Evolutionary conservation across 2,888 invertebrate species (phyloP).

Genomic region (Melikaiella ostensackeni): DNA sequence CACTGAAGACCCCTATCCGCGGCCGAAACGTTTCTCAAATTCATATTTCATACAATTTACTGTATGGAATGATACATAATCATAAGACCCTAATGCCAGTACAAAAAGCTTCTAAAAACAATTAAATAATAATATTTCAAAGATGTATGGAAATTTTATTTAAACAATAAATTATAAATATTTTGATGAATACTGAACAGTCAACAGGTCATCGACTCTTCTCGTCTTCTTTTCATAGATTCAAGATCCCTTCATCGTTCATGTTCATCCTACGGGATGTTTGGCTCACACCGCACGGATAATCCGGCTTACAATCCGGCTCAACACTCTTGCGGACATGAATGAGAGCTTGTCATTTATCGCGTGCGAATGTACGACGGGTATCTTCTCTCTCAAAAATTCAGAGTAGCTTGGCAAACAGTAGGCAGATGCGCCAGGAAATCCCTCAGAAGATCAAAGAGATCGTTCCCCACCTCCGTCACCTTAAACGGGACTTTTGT

Average conservation of each 20-base stretch:
- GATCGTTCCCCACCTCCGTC: slow-evolving; percentile 39
- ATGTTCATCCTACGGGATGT: slow-evolving; percentile 60
- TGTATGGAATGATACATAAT: too few relatives aligned
- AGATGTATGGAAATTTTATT: not conserved
- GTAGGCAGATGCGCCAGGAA: slow-evolving; percentile 55
- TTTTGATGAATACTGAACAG: slow-evolving; percentile 17
- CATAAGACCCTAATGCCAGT: too few relatives aligned
- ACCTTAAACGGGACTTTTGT: slow-evolving; percentile 32
- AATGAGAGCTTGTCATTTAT: slow-evolving; percentile 39
- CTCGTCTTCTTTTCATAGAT: slow-evolving; percentile 50
- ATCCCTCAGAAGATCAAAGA: slow-evolving; percentile 52
- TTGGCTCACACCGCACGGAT: slow-evolving; percentile 71
- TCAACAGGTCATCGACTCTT: slow-evolving; percentile 37
- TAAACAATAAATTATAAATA: not conserved
- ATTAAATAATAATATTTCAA: too few relatives aligned
- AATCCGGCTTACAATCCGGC: slow-evolving; percentile 73
- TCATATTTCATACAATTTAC: too few relatives aligned
- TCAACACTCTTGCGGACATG: slow-evolving; percentile 47
- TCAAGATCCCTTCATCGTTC: slow-evolving; percentile 43
- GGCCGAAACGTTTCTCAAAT: too few relatives aligned
- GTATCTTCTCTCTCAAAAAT: slow-evolving; percentile 47
- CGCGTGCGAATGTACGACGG: slow-evolving; percentile 36
- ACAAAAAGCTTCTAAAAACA: too few relatives aligned
- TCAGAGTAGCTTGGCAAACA: slow-evolving; percentile 52
- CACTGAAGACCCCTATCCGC: too few relatives aligned